Base-by-base conservation (phyloP, 2,113 vertebrate genomes). In the Acrocephalus kingi region DNA sequence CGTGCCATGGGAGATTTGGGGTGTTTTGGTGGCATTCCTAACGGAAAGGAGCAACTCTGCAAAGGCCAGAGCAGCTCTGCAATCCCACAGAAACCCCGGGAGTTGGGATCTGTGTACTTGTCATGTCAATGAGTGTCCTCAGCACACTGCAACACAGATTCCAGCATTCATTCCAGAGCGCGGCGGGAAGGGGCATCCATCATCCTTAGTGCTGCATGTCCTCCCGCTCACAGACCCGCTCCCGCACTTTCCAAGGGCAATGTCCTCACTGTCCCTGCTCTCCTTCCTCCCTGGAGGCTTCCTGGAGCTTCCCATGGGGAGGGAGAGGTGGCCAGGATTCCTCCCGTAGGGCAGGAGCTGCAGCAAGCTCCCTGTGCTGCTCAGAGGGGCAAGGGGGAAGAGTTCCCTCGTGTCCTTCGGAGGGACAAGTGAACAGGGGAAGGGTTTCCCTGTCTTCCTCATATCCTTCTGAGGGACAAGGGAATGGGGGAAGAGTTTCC, bases 91-190 rank as follows among this genome's bases (percentile, higher is more conserved):
- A 46, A 90, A 76, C 10, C 5, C 4, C 0, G 0, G 56, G 30
- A 7, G 86, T 14, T 5, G 69, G 54, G 14, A 82, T 75, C 96
- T 86, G 48, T 54, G 84, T 21, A 20, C 77, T 87, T 76, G 91
- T 78, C 93, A 59, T 91, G 97, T 91, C 93, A 89, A 96, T 93
- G 12, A 88, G 94, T 9, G 64, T 67, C 95, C 95, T 94, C 52
- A 78, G 25, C 43, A 87, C 94, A 72, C 97, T 79, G 49, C 76
- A 41, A 41, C 91, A 11, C 30, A 31, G 31, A 81, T 33, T 93
- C 54, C 13, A 35, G 67, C 9, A 75, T 85, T 87, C 51, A 45
- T 84, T 88, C 90, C 59, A 41, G 63, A 18, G 17, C 28, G 7
- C 11, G 46, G 71, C 54, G 6, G 81, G 74, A 35, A 48, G 58